Conservation (phyloP, 2,888 invertebrate species). For the Idaea aversata region DNA sequence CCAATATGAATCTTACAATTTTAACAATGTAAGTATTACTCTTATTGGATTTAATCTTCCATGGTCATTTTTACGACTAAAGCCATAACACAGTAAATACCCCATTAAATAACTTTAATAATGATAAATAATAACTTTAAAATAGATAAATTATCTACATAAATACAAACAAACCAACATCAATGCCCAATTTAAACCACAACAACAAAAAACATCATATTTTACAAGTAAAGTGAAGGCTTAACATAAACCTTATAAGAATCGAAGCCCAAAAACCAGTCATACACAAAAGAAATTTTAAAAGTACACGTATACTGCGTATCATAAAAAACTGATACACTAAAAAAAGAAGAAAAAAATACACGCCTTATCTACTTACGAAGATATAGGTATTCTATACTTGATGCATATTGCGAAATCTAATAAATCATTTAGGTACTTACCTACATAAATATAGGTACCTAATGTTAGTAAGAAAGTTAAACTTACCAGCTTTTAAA, state of each 20-base stretch:
- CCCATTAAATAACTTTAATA: too few species aligned
- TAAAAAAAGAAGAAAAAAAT: conserved; percentile 11
- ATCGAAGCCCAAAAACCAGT: conserved; percentile 27
- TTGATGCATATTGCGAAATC: conserved; percentile 5
- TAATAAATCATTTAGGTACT: neutral
- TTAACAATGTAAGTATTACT: too few species aligned
- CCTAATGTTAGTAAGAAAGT: conserved; percentile 25
- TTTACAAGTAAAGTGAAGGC: too few species aligned
- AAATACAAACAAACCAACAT: conserved; percentile 45
- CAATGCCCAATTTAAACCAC: conserved; percentile 45
- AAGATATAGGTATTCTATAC: conserved; percentile 10
- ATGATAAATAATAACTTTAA: too few species aligned
- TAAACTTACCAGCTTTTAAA: conserved; percentile 27
- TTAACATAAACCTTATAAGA: conserved; percentile 13
- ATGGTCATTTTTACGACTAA: too few species aligned
- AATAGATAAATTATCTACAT: too few species aligned
- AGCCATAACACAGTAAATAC: too few species aligned
- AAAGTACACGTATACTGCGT: conserved; percentile 10
- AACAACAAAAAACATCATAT: conserved; percentile 8
- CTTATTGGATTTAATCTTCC: too few species aligned
- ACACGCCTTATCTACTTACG: conserved; percentile 6
- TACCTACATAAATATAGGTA: neutral
- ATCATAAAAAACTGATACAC: conserved; percentile 13
- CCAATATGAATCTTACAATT: too few species aligned
- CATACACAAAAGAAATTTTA: conserved; percentile 29